Evolutionary conservation across 2,888 invertebrate species (phyloP), one percentile per base, ranked within the genome.

Genomic region (Melangyna quadrimaculata): DNA sequence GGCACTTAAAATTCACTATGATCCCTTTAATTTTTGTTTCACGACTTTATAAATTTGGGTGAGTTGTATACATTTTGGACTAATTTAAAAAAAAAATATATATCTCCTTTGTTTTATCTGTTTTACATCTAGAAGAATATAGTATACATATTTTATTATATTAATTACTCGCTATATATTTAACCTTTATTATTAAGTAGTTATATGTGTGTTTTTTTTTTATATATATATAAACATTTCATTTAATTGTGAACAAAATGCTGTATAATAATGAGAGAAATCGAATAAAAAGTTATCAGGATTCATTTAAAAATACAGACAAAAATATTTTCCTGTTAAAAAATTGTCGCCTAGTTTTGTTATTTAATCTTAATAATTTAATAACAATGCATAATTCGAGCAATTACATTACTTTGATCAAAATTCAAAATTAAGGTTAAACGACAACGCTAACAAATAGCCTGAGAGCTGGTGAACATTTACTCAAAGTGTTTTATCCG

Each of bases 101-200:
- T 37, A 37, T 59, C 8, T 24, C 6, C 24, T 12, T 40, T 43
- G 63, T 45, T 67, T 57, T 57, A 27, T 67, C 19, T 73, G 55
- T 59, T 67, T 72, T 67, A 59, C 32, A 57, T 65, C 14, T 78
- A 67, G 57, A 48, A 29, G 37, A 79, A 69, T 69, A 69, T 59
- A 67, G 37, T 63, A 51, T 51, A 59, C 24, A 40, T 61, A 51
- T 55, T 63, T 45, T 19, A 57, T 61, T 29, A 55, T 10, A 55
- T 53, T 57, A 65, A 45, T 57, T 72, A 63, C 65, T 63, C 63
- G 37, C 48, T 57, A 32, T 48, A 57, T 65, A 72, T 55, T 63
- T 65, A 57, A 65, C n/a, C 55, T 57, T 1, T 63, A 78, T 35
- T 45, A 24, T 65, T 72, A 78, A 65, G 65, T 72, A 78, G 24